phyloP scores from a whole-genome alignment of 1,140 invertebrate genomes.

The Orussus abietinus region DNA sequence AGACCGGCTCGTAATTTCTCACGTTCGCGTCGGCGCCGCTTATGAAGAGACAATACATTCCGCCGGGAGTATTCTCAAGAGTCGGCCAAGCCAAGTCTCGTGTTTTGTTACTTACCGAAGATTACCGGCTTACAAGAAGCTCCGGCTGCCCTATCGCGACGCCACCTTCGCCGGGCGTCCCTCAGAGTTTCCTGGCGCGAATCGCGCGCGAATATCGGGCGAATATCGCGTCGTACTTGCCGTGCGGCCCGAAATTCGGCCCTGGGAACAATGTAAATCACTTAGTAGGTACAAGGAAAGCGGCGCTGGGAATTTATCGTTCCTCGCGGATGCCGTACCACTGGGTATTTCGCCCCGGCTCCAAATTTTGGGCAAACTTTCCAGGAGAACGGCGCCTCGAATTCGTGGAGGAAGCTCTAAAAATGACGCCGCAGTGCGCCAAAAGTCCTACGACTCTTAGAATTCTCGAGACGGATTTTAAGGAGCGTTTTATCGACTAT shows the following conservation, averaged over 20 bases:
- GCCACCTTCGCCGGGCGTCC: neutral
- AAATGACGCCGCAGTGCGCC: too few relatives aligned
- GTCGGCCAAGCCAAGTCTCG: too few relatives aligned
- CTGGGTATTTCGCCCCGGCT: too few relatives aligned
- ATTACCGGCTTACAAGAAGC: constrained; percentile 40
- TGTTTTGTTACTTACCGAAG: constrained; percentile 41
- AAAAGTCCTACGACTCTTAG: too few relatives aligned
- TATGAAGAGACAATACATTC: too few relatives aligned
- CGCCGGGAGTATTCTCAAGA: too few relatives aligned
- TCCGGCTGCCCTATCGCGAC: constrained; percentile 7
- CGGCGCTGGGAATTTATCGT: neutral
- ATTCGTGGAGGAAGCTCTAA: neutral
- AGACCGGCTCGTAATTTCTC: too few relatives aligned
- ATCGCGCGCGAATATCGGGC: neutral
- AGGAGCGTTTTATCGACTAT: too few relatives aligned
- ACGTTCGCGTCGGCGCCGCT: too few relatives aligned
- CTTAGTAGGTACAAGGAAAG: constrained; percentile 16
- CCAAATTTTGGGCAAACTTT: neutral
- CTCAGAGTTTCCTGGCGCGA: neutral
- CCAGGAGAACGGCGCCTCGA: neutral
- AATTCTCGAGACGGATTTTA: too few relatives aligned
- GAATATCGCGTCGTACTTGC: constrained; percentile 23
- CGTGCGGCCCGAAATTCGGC: constrained; percentile 31
- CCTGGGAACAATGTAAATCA: constrained; percentile 33
- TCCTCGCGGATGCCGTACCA: neutral